Percentiles rank a stretch among this genome's conserved stretches.
These are phyloP conservation scores for Tigriopus californicus DNA, from an alignment of 2,888 invertebrate species.

Conservation along the genomic window DNA sequence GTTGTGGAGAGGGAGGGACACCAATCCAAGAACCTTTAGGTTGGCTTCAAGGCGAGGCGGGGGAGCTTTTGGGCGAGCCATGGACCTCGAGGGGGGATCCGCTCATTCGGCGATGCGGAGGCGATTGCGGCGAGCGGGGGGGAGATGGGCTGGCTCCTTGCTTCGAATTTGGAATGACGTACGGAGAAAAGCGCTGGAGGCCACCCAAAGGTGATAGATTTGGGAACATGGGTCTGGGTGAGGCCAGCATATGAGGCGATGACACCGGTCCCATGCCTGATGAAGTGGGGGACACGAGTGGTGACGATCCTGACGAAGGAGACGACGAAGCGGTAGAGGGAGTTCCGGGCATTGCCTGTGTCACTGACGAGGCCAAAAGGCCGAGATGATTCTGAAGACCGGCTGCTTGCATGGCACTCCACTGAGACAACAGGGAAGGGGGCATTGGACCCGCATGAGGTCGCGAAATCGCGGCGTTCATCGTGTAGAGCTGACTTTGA, in stretches of 20 bases:
- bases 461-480: conserved; percentile 22
- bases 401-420: conserved; percentile 23
- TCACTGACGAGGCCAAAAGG: not conserved
- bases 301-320: conserved; percentile 17
- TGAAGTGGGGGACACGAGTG: conserved; percentile 17
- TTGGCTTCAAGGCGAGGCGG: too few relatives aligned
- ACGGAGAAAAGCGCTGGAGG: conserved; percentile 18
- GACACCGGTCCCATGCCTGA: conserved; percentile 15
- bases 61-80: not conserved
- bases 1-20: not conserved
- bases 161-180: conserved; percentile 17
- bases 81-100: not conserved
- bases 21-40: too few relatives aligned
- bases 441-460: conserved; percentile 22
- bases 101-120: conserved; percentile 16
- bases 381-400: not conserved
- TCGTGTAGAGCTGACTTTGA: conserved; percentile 23
- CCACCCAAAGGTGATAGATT: conserved; percentile 14
- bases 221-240: conserved; percentile 18
- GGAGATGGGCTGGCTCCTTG: not conserved
- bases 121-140: conserved; percentile 15
- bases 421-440: conserved; percentile 30
- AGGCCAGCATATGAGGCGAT: conserved; percentile 17
- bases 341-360: not conserved
- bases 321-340: conserved; percentile 17